Evolutionary conservation across 2,797 vertebrate species (phyloP), one percentile per base, ranked within the genome.

Genomic region (Podargus strigoides): DNA sequence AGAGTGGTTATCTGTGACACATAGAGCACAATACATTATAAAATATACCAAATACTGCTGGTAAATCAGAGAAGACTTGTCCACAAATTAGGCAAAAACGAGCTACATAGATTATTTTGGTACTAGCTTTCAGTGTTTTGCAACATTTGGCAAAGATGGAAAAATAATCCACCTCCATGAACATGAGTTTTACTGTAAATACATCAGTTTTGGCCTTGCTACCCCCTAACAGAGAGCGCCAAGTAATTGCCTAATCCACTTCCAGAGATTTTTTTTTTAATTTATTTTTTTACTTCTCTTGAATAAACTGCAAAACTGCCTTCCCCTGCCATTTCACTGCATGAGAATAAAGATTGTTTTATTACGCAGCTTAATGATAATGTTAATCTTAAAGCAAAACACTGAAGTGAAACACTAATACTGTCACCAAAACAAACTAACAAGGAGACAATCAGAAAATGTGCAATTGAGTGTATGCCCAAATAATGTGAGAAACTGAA

Each of bases 321-420:
- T 80, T 72, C 21, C 73, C 53, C 44, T 85, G 60, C 49, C 44
- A 64, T 74, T 76, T 64, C 81, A 55, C 58, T 46, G 60, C 74
- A 46, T 0, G 4, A 84, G 59, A 88, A 88, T 60, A 85, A 81
- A 87, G 66, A 10, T 62, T n/a, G 19, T 13, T 85, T 53, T 81
- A 93, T 63, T 78, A 69, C 5, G 8, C 69, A 46, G 82, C 79
- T 86, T 95, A 89, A 93, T 44, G 44, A 56, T 66, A 92, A 92
- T 58, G 84, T 72, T 95, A 85, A 95, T 89, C 73, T 95, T 69
- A 92, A 93, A 87, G 81, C 52, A 67, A 76, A 92, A 60, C 75
- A 77, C 32, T 83, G 56, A 66, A 89, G 64, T 47, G 52, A 83
- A 95, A 62, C 79, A 49, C 59, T 69, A 89, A 85, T 39, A 62